A percentile compares a stretch with the other conserved stretches of the same genome.
phyloP scores from a whole-genome alignment of 2,113 vertebrate genomes.

The Oreocharis arfaki region DNA sequence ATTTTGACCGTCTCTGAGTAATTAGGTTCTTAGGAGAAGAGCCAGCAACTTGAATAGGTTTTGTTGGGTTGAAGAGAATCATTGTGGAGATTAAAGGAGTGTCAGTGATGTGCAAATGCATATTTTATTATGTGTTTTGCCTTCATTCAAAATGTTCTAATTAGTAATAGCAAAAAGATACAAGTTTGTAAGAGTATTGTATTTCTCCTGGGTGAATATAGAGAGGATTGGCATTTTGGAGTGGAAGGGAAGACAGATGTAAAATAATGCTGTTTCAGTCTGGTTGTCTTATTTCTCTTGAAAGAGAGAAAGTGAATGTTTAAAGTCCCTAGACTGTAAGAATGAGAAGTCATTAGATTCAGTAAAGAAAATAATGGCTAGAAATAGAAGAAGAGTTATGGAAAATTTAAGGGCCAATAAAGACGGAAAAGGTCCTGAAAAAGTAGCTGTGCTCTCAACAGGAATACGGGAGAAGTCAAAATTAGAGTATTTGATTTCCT shows the following conservation, averaged over 20 bases:
- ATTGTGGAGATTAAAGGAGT: neutral
- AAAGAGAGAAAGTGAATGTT: neutral
- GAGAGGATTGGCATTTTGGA: neutral
- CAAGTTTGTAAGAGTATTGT: accelerated
- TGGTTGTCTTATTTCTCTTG: neutral
- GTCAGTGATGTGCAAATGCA: neutral
- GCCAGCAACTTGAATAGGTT: neutral
- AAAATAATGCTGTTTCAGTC: neutral
- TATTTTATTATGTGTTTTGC: neutral
- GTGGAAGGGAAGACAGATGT: neutral
- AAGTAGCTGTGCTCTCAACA: neutral
- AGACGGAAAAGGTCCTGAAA: neutral
- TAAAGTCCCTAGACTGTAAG: neutral
- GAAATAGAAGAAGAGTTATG: neutral
- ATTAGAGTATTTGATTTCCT: neutral
- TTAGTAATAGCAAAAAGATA: neutral
- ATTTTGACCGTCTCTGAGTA: neutral
- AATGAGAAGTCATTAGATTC: neutral
- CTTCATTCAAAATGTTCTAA: neutral
- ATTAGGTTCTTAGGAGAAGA: neutral
- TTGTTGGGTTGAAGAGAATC: neutral
- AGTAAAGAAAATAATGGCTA: neutral
- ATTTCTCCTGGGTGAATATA: neutral
- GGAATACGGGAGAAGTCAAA: neutral
- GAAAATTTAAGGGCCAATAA: neutral